phyloP scores from a whole-genome alignment of 2,888 invertebrate species.

The Thecophora atra region DNA sequence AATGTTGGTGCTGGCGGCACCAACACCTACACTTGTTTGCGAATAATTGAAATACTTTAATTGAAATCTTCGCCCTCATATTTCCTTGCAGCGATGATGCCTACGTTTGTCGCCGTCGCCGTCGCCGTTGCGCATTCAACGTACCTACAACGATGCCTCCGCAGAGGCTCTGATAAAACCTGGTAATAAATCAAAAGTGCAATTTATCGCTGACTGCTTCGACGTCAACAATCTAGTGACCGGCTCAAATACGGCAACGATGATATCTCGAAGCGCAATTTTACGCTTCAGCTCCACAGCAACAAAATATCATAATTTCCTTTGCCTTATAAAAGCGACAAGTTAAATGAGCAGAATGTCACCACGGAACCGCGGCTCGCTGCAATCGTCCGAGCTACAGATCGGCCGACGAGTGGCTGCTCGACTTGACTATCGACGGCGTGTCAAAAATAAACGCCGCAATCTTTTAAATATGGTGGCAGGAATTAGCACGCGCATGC shows the following conservation, averaged over 20 bases:
- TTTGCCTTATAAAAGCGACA: constrained; percentile 31
- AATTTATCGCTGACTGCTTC: constrained; percentile 49
- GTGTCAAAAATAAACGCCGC: constrained; percentile 53
- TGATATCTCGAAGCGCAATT: constrained; percentile 48
- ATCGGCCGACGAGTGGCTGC: constrained; percentile 4
- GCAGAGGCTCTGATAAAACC: constrained; percentile 43
- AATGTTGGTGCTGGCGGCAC: too few species aligned
- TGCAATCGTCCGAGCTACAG: constrained; percentile 12
- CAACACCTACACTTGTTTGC: too few species aligned
- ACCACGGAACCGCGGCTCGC: constrained; percentile 13
- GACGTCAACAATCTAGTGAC: constrained; percentile 39
- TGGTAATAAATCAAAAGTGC: constrained; percentile 58
- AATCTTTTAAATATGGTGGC: constrained; percentile 52
- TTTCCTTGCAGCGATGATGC: too few species aligned
- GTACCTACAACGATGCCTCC: not conserved
- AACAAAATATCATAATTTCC: constrained; percentile 32
- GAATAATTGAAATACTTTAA: too few species aligned
- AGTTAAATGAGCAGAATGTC: constrained; percentile 37
- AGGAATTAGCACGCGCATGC: constrained; percentile 48
- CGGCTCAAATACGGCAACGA: constrained; percentile 17
- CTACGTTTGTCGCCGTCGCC: not conserved
- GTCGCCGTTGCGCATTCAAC: not conserved
- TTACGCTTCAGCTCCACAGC: constrained; percentile 45
- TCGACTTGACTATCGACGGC: constrained; percentile 49
- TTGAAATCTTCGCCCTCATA: too few species aligned